Percentiles rank a stretch among this genome's conserved stretches.
phyloP scores from a whole-genome alignment of 2,113 vertebrate species.

The Pardalotus punctatus region DNA sequence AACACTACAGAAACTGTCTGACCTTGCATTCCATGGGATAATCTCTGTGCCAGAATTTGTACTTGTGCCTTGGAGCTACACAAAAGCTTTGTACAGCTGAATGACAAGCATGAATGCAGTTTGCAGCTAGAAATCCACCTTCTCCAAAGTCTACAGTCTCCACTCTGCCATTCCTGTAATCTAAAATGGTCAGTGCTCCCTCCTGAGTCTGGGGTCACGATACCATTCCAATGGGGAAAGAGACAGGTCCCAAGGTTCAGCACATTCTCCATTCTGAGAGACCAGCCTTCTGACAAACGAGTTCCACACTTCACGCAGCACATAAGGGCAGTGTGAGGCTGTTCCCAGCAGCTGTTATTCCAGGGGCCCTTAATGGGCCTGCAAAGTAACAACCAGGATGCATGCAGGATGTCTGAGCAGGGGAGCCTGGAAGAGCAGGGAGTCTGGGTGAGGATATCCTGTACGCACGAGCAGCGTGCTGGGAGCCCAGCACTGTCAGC shows the following conservation, averaged over 20 bases:
- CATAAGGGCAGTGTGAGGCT: not conserved
- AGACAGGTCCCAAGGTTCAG: not conserved
- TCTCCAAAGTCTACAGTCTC: not conserved
- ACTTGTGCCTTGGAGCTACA: not conserved
- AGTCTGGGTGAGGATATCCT: slow-evolving; percentile 60
- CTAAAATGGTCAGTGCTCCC: not conserved
- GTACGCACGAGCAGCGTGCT: slow-evolving; percentile 49
- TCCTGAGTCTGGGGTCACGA: not conserved
- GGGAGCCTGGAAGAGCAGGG: slow-evolving; percentile 28
- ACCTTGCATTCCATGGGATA: not conserved
- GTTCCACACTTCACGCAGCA: not conserved
- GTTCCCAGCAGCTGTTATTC: slow-evolving; percentile 25
- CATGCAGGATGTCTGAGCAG: slow-evolving; percentile 57
- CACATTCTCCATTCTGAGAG: not conserved
- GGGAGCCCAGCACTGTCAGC: not conserved
- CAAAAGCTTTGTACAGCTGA: not conserved
- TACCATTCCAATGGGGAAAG: not conserved
- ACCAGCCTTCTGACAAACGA: not conserved
- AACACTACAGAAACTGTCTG: not conserved
- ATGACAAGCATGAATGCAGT: too few relatives aligned
- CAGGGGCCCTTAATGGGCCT: not conserved
- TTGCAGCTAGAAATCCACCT: not conserved
- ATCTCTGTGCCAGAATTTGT: fast-evolving
- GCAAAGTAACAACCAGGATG: slow-evolving; percentile 47
- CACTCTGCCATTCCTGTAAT: not conserved